Base-by-base conservation (phyloP, 1,140 invertebrate species). In the Lucilia cuprina region DNA sequence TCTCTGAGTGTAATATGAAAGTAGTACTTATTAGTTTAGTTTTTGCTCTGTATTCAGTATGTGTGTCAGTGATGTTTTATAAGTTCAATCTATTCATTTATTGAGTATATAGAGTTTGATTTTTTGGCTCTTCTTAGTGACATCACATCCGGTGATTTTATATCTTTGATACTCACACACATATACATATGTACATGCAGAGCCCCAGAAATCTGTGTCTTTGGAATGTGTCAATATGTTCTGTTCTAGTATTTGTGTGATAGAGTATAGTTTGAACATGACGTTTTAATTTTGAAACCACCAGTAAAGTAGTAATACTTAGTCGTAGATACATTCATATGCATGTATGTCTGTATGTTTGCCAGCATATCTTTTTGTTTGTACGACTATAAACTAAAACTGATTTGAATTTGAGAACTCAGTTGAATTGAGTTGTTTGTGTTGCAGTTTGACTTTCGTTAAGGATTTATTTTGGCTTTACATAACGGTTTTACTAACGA, bases 61-160 rank as follows among this genome's bases (percentile, higher is more conserved):
- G 55, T 60, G n/a, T 60, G 55, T 60, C 55, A 60, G 65, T 70
- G 21, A 70, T 70, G 65, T 70, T 9, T 70, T 70, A 70, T 70
- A 70, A 70, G 65, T 70, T 70, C 65, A 70, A 70, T 70, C 65
- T 70, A 70, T 70, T 70, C 65, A 70, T 70, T 70, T 70, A 70
- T 70, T 21, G 65, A 70, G 65, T 21, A 12, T n/a, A 70, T 70
- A 5, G 55, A 60, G 55, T 21, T 70, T 70, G 65, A 70, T 70
- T 70, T 70, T 70, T 70, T 70, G 65, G 65, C 19, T 70, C 65
- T 70, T 25, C 65, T 70, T 70, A 70, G 65, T 70, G 65, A 70
- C 65, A 70, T 70, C 65, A 70, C 65, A 25, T 70, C 65, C 65
- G n/a, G n/a, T 70, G 65, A 70, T 25, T 70, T 60, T 60, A 17